phyloP scores from a whole-genome alignment of 2,888 invertebrate genomes.

The Coenonympha arcania region DNA sequence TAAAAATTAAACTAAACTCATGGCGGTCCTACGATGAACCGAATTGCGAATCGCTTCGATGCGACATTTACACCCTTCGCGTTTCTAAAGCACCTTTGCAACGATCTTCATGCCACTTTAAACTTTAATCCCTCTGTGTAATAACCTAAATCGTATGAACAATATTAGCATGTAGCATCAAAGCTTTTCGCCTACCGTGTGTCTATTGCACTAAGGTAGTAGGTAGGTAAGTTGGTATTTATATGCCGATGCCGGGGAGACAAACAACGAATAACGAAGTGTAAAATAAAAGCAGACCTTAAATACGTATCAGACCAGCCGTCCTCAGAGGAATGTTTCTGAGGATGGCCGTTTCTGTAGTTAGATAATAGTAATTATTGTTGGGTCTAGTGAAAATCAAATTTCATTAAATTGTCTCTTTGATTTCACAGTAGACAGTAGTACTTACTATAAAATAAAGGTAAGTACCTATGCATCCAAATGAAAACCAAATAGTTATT shows the following conservation, averaged over 20 bases:
- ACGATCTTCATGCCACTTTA: slow-evolving; percentile 28
- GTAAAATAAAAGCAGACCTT: slow-evolving; percentile 42
- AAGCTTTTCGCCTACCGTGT: slow-evolving; percentile 18
- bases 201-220: slow-evolving; percentile 44
- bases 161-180: slow-evolving; percentile 6
- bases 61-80: slow-evolving; percentile 29
- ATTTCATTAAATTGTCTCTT: no score
- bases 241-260: slow-evolving; percentile 33
- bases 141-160: slow-evolving; percentile 22
- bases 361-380: no score
- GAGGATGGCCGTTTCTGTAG: no score
- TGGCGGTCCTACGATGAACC: slow-evolving; percentile 21
- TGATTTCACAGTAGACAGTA: no score
- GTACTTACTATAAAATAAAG: no score
- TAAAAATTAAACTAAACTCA: background rate
- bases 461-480: no score
- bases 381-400: no score
- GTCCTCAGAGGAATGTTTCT: no score
- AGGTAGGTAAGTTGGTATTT: slow-evolving; percentile 37
- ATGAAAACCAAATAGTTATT: no score
- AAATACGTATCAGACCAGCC: background rate
- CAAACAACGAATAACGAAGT: slow-evolving; percentile 47
- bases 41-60: slow-evolving; percentile 32
- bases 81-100: slow-evolving; percentile 24
- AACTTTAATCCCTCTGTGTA: slow-evolving; percentile 26